Conservation (phyloP, 1,140 invertebrate genomes). For the Cepaea nemoralis region DNA sequence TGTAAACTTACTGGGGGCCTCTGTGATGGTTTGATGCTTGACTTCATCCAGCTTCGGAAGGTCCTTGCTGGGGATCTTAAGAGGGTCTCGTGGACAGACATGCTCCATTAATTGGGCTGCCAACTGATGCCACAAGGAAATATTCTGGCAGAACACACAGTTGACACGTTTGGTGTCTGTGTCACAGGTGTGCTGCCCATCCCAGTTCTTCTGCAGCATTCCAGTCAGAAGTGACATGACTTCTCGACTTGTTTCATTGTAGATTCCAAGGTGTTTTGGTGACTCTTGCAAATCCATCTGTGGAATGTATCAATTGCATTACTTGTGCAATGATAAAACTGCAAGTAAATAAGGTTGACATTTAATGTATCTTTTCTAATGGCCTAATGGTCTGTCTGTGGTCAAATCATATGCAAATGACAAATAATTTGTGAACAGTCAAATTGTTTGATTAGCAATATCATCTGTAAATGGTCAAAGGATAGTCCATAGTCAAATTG, state of each 20-base stretch:
- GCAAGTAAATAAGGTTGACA: too few relatives aligned
- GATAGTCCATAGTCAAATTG: too few relatives aligned
- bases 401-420: too few relatives aligned
- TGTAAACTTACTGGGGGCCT: slow-evolving; percentile 35
- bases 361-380: too few relatives aligned
- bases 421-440: too few relatives aligned
- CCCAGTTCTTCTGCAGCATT: slow-evolving; percentile 85
- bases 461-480: too few relatives aligned
- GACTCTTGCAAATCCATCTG: slow-evolving; percentile 93
- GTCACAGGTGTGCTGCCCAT: slow-evolving; percentile 81
- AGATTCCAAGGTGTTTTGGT: slow-evolving; percentile 85
- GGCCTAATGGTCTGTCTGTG: too few relatives aligned
- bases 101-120: slow-evolving; percentile 84
- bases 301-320: slow-evolving; percentile 38
- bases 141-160: slow-evolving; percentile 92
- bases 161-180: slow-evolving; percentile 75
- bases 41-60: slow-evolving; percentile 67
- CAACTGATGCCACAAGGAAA: slow-evolving; percentile 93
- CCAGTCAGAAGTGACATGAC: slow-evolving; percentile 84
- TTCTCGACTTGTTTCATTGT: slow-evolving; percentile 82
- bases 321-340: too few relatives aligned
- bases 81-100: slow-evolving; percentile 74
- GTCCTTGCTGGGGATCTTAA: slow-evolving; percentile 69
- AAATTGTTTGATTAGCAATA: too few relatives aligned
- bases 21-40: slow-evolving; percentile 50